Conservation (phyloP, 92 coral and sea anemone species). For the Isaurus tuberculatus region DNA sequence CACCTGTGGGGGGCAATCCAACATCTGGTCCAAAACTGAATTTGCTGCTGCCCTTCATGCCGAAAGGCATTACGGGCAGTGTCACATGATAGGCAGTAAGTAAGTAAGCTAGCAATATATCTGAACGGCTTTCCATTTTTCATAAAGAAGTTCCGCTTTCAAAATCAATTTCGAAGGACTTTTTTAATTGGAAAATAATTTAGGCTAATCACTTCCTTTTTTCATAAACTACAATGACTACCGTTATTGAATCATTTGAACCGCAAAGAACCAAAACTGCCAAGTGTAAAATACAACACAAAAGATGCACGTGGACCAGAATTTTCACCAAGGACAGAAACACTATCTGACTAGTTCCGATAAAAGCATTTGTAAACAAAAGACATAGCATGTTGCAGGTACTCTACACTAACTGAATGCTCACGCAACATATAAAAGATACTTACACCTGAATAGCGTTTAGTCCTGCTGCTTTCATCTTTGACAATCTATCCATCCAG, state of each 20-base stretch:
- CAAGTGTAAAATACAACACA: neutral
- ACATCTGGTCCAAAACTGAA: no score
- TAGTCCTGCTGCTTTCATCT: slow-evolving; percentile 82
- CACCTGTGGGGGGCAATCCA: no score
- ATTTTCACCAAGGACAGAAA: neutral
- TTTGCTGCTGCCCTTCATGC: no score
- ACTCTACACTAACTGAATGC: neutral
- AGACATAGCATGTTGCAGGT: neutral
- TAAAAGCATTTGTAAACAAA: neutral
- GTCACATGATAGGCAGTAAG: no score
- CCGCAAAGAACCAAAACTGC: neutral
- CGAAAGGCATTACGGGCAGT: no score
- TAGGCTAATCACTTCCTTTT: neutral
- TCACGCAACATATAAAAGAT: neutral
- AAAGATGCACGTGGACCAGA: neutral
- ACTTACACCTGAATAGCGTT: slow-evolving; percentile 86
- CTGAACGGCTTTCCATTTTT: slow-evolving; percentile 44
- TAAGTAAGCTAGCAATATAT: no score
- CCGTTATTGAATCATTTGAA: neutral
- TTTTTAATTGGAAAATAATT: neutral
- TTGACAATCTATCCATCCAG: slow-evolving; percentile 84
- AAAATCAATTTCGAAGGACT: slow-evolving; percentile 30
- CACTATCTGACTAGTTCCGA: neutral
- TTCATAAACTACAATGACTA: neutral
- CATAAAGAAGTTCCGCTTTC: slow-evolving; percentile 37